phyloP scores from a whole-genome alignment of 2,113 vertebrate genomes.

The Heterotilapia buettikoferi region DNA sequence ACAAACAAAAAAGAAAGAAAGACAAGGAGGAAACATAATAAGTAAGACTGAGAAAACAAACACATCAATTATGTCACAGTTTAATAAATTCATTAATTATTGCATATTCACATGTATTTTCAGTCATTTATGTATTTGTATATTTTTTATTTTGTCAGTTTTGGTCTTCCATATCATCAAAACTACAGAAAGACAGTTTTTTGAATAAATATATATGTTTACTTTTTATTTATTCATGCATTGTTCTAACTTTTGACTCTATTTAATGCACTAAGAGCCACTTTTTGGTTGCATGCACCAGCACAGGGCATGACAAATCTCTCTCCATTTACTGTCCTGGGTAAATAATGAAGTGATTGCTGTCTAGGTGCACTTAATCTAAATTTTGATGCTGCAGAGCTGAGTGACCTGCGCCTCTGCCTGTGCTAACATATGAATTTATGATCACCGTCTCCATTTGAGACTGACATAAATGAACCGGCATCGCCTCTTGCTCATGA shows the following conservation, averaged over 20 bases:
- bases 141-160: background rate
- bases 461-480: conserved; percentile 58
- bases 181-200: background rate
- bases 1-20: background rate
- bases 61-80: background rate
- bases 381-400: background rate
- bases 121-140: background rate
- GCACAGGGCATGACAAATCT: background rate
- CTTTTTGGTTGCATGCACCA: background rate
- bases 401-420: conserved; percentile 13
- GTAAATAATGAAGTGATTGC: background rate
- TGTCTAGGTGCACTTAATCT: background rate
- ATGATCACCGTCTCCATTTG: conserved; percentile 17
- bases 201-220: background rate
- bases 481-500: conserved; percentile 23
- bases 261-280: background rate
- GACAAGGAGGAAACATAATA: background rate
- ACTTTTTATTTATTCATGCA: background rate
- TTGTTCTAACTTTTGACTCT: background rate
- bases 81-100: background rate
- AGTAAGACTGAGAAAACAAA: background rate
- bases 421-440: conserved; percentile 7
- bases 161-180: background rate
- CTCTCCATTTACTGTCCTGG: background rate
- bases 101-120: background rate